Conservation (phyloP, 1,140 invertebrate species). For the Procambarus clarkii region DNA sequence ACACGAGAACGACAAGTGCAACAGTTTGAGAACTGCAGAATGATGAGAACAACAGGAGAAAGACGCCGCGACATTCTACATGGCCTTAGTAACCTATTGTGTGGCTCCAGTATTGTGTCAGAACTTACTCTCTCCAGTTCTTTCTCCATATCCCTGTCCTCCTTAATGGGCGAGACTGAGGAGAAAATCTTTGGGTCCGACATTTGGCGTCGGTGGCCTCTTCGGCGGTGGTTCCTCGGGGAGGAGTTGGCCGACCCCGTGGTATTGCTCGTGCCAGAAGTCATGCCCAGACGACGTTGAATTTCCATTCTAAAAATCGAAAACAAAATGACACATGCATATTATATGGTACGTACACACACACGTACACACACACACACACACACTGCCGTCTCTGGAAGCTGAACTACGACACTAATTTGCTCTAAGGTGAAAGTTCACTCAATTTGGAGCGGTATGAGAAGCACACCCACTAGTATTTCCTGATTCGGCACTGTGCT, state of each 20-base stretch:
- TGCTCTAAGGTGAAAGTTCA: neutral
- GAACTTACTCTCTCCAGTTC: conserved; percentile 75
- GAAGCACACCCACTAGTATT: neutral
- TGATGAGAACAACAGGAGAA: neutral
- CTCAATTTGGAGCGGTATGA: neutral
- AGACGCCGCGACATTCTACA: too few species aligned
- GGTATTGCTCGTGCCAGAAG: conserved; percentile 57
- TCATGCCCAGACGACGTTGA: conserved; percentile 71
- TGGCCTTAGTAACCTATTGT: neutral
- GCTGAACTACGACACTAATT: neutral
- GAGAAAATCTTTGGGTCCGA: conserved; percentile 78
- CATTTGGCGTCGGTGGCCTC: conserved; percentile 78
- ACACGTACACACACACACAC: too few species aligned
- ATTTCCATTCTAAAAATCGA: conserved; percentile 72
- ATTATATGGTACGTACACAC: conserved; percentile 25
- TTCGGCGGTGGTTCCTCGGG: conserved; percentile 74
- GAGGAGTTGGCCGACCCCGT: conserved; percentile 64
- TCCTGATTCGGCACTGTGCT: conserved; percentile 64
- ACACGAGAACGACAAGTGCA: neutral
- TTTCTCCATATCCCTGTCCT: conserved; percentile 78
- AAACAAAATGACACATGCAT: conserved; percentile 63
- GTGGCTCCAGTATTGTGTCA: neutral
- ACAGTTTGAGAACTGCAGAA: neutral
- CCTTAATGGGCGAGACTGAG: conserved; percentile 79
- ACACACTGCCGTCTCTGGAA: conserved; percentile 49